Percentiles rank a stretch among this genome's conserved stretches.
These are phyloP conservation scores for Tilapia sparmanii DNA, from an alignment of 2,113 vertebrate genomes.

Conservation along the genomic window DNA sequence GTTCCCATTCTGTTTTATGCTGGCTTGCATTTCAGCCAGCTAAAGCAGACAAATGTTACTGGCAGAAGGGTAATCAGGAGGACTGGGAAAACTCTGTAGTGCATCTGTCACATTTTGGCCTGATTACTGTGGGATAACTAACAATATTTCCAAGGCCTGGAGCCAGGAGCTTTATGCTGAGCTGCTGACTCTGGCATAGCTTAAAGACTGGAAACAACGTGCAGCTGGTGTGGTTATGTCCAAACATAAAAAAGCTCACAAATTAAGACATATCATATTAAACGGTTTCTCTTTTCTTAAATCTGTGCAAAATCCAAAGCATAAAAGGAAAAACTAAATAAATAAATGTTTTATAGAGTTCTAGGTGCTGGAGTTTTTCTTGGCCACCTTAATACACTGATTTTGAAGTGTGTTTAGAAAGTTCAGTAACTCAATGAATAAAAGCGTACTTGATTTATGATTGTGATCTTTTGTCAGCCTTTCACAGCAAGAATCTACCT, in stretches of 20 bases:
- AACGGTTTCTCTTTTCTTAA: not conserved
- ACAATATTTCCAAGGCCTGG: not conserved
- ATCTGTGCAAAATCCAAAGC: not conserved
- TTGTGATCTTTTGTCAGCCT: not conserved
- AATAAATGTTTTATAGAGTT: not conserved
- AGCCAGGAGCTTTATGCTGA: not conserved
- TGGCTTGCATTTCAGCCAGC: not conserved
- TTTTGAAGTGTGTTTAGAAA: not conserved
- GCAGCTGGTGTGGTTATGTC: not conserved
- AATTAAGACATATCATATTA: not conserved
- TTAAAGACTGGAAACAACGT: not conserved
- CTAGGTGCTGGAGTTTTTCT: not conserved
- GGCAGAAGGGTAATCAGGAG: not conserved
- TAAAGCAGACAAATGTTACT: not conserved
- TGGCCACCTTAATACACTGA: not conserved
- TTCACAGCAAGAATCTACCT: not conserved
- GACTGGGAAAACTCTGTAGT: not conserved
- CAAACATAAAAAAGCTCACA: not conserved
- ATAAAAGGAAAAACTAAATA: not conserved
- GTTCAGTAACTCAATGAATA: not conserved
- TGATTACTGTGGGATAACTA: not conserved
- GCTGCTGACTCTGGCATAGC: not conserved
- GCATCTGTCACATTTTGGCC: not conserved
- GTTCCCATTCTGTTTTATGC: not conserved
- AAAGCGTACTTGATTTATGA: not conserved